phyloP scores from a whole-genome alignment of 1,140 invertebrate genomes.

The Eurosta solidaginis region DNA sequence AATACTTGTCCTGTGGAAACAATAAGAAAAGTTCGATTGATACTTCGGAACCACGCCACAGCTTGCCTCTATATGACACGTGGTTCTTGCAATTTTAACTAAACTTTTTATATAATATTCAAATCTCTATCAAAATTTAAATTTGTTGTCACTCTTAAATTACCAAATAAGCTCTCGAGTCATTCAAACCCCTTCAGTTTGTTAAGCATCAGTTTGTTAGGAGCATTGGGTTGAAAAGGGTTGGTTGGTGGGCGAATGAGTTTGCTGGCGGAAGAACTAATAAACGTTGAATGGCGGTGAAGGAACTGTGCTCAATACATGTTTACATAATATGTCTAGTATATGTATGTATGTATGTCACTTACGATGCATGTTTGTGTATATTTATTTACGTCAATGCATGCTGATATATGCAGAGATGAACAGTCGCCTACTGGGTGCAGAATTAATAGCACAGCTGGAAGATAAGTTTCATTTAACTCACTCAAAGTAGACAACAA shows the following conservation, averaged over 20 bases:
- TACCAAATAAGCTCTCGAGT: not conserved
- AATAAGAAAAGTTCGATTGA: too few species aligned
- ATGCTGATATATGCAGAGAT: not conserved
- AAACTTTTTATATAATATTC: too few species aligned
- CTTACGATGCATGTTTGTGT: not conserved
- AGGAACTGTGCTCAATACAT: not conserved
- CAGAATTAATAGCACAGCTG: not conserved
- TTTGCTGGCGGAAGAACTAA: not conserved
- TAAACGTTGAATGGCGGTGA: not conserved
- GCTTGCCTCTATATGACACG: too few species aligned
- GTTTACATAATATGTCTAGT: too few species aligned
- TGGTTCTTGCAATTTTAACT: too few species aligned
- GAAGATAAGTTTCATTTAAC: not conserved
- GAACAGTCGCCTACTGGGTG: not conserved
- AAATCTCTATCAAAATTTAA: too few species aligned
- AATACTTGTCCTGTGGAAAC: too few species aligned
- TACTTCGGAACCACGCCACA: too few species aligned
- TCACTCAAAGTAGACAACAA: not conserved
- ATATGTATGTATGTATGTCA: not conserved
- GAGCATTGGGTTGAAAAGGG: not conserved
- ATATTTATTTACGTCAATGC: too few species aligned
- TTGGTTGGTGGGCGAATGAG: not conserved
- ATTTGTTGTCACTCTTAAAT: too few species aligned
- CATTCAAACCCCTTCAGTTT: not conserved
- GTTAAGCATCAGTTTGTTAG: not conserved